Percentiles rank a stretch among this genome's conserved stretches.
phyloP scores from a whole-genome alignment of 2,888 invertebrate species.

The Metopia argyrocephala region DNA sequence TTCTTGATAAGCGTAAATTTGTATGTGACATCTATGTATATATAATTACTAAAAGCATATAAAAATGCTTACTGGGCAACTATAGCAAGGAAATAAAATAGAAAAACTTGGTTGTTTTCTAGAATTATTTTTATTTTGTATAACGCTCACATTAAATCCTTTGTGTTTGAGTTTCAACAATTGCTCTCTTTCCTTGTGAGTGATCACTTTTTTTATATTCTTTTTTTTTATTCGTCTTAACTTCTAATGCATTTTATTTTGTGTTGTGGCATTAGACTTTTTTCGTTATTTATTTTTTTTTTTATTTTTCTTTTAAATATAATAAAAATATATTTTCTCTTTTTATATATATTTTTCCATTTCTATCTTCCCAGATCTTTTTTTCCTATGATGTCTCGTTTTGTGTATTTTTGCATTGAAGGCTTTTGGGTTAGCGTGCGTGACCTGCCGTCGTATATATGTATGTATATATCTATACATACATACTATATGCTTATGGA shows the following conservation, averaged over 20 bases:
- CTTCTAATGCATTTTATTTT: constrained; percentile 50
- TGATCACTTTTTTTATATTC: neutral
- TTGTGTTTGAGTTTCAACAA: neutral
- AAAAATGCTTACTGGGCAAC: neutral
- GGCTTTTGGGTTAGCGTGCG: constrained; percentile 64
- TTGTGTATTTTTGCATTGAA: constrained; percentile 63
- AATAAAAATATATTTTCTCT: constrained; percentile 16
- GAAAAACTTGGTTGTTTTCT: neutral
- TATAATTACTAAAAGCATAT: too few species aligned
- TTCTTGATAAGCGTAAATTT: too few species aligned
- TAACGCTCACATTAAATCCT: neutral
- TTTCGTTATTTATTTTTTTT: constrained; percentile 1
- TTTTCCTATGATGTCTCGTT: constrained; percentile 2
- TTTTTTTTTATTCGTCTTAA: constrained; percentile 9
- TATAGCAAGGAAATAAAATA: neutral
- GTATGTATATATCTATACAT: too few species aligned
- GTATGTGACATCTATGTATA: too few species aligned
- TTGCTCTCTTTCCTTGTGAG: neutral
- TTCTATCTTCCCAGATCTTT: neutral
- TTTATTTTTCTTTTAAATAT: constrained; percentile 10
- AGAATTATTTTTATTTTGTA: neutral
- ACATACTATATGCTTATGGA: too few species aligned
- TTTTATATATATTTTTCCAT: neutral
- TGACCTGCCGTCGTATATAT: constrained; percentile 66
- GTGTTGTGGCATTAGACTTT: constrained; percentile 54